Conservation (phyloP, 1,140 invertebrate species). For the Aphis gossypii region DNA sequence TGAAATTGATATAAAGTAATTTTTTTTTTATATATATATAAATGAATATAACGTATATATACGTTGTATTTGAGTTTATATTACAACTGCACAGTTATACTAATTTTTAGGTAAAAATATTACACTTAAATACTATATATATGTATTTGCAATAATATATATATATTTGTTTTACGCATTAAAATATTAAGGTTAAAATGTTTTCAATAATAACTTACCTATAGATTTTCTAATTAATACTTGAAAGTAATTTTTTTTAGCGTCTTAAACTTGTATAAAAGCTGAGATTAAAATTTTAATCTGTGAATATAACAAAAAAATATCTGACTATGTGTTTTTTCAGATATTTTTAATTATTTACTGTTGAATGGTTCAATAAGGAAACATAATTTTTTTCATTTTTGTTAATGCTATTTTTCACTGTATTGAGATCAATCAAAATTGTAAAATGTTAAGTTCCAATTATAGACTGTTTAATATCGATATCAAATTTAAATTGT, state of each 20-base stretch:
- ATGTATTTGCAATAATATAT: no score
- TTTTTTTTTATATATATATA: no score
- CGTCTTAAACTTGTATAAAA: neutral
- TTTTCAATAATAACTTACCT: no score
- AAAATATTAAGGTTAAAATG: no score
- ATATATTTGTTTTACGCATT: no score
- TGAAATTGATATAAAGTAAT: no score
- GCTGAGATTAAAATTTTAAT: neutral
- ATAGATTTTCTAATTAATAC: no score
- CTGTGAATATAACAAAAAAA: neutral
- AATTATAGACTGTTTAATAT: neutral
- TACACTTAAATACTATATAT: no score
- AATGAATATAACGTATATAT: no score
- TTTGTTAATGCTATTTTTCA: neutral
- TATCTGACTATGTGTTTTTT: neutral
- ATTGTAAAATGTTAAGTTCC: neutral
- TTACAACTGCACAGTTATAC: no score
- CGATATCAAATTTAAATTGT: neutral
- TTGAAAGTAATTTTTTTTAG: neutral
- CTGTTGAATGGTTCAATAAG: neutral
- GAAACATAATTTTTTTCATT: neutral
- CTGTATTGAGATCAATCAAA: neutral
- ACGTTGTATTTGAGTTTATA: no score
- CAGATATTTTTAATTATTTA: neutral
- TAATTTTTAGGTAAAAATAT: no score